Evolutionary conservation across 2,113 vertebrate genomes (phyloP), one percentile per base, ranked within the genome.

Genomic region (Ctenomys sociabilis): DNA sequence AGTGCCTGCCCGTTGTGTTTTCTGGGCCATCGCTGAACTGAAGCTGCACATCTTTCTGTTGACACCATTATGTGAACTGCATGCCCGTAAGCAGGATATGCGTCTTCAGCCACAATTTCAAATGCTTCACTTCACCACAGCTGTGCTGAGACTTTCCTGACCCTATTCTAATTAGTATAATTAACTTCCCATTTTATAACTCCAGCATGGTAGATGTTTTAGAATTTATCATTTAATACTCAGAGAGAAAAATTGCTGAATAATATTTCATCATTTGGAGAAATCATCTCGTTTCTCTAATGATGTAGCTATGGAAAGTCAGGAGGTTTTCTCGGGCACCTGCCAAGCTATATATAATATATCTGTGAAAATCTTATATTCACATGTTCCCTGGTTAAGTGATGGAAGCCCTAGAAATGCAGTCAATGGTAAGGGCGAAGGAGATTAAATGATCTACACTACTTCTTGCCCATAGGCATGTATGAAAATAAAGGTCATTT

Each of bases 181-280:
- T 98, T 97, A 97, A 90, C 93, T 97, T 94, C 86, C 91, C 95
- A 13, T 68, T 54, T 96, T 94, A 80, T 66, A 93, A 95, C 85
- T 89, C 85, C 35, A 85, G 70, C 40, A 85, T 52, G n/a, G 40
- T 59, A 68, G 80, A 14, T 63, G 86, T 77, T 66, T 54, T 80
- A 70, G 80, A 94, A 85, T 91, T 94, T 78, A 90, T 91, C 85
- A 80, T 49, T 92, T 93, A 61, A 86, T 57, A 89, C 17, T 95
- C 83, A 72, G 83, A 91, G 37, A 92, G 88, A 95, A 97, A 95
- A 94, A 40, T 91, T 75, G 78, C 54, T 94, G 37, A 81, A 89
- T 82, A n/a, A 82, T 83, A 88, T 91, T 92, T 92, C 54, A 80
- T 93, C 52, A 12, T 68, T 88, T 21, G 40, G 63, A 87, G 26